Percentiles rank a stretch among this genome's conserved stretches.
These are phyloP conservation scores for Hypolimnas misippus DNA, from an alignment of 2,888 invertebrate species.

Conservation along the genomic window DNA sequence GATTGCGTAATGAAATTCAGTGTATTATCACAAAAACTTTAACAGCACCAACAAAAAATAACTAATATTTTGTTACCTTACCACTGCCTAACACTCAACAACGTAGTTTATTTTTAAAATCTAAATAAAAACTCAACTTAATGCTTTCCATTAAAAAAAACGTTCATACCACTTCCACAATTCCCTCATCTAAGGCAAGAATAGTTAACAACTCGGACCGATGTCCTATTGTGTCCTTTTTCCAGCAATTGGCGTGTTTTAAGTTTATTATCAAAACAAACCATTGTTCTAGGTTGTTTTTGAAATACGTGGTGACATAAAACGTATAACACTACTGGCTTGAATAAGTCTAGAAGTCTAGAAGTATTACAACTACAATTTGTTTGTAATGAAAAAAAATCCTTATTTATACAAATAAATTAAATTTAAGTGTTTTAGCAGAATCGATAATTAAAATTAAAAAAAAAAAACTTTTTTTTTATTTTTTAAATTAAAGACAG, in stretches of 20 bases:
- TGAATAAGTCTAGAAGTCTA: neutral
- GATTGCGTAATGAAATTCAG: too few relatives aligned
- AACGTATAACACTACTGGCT: neutral
- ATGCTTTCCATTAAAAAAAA: neutral
- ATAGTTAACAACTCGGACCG: conserved; percentile 8
- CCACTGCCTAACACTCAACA: too few relatives aligned
- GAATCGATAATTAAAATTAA: too few relatives aligned
- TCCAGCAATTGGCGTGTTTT: conserved; percentile 45
- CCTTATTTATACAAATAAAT: too few relatives aligned
- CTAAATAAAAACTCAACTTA: neutral
- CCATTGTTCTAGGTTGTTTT: conserved; percentile 46
- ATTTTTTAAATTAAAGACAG: too few relatives aligned
- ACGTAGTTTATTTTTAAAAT: too few relatives aligned
- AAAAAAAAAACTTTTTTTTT: too few relatives aligned
- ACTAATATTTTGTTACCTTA: too few relatives aligned
- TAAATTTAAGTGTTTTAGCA: too few relatives aligned
- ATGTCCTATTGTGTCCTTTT: conserved; percentile 41
- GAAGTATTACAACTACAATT: neutral
- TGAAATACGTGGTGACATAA: conserved; percentile 25
- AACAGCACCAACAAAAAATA: too few relatives aligned
- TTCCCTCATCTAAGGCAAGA: neutral
- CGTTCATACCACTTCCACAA: neutral
- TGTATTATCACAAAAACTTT: too few relatives aligned
- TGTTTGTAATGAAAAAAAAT: neutral
- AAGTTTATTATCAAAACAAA: conserved; percentile 47